Evolutionary conservation across 2,797 vertebrate species (phyloP), one percentile per base, ranked within the genome.

Genomic region (Apogon talboti): DNA sequence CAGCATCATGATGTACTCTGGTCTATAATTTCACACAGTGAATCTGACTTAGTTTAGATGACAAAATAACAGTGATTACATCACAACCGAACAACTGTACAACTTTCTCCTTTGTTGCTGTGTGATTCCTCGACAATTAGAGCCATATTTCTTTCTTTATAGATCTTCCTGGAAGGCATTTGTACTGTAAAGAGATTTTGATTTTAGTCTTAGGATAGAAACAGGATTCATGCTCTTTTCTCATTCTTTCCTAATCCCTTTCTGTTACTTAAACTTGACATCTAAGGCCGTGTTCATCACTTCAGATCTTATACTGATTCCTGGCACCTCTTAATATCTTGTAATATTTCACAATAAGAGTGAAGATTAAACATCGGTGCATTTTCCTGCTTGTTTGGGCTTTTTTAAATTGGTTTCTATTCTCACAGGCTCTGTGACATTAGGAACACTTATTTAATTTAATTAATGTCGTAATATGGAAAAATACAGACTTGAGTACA

Each of bases 51-150:
- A 0, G 10, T 41, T 11, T 9, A 18, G 59, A 75, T 48, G 66
- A 63, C 53, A 52, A 76, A 76, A 79, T 83, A 79, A 84, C 54
- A 74, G 66, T 78, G 37, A 76, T 82, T 78, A 78, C 65, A 78
- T 74, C 72, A 70, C 44, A n/a, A 46, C 16, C 28, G 48, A 47
- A 66, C 6, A 33, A 28, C 8, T n/a, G 43, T 21, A 33, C 18
- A 7, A 53, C 61, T 63, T 58, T 44, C 19, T 50, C 46, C 57
- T 66, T 49, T 56, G 45, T 55, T 46, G 15, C 33, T 33, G 11
- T 37, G 33, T 54, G 38, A 62, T 43, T 51, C 47, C 16, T 43
- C 1, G 16, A 70, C 73, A 67, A 61, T 21, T 19, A 58, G 37
- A 0, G 0, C 9, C 33, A 10, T 8, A 1, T 28, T 28, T 28